phyloP scores from a whole-genome alignment of 2,113 vertebrate species.

The Hystrix brachyura region DNA sequence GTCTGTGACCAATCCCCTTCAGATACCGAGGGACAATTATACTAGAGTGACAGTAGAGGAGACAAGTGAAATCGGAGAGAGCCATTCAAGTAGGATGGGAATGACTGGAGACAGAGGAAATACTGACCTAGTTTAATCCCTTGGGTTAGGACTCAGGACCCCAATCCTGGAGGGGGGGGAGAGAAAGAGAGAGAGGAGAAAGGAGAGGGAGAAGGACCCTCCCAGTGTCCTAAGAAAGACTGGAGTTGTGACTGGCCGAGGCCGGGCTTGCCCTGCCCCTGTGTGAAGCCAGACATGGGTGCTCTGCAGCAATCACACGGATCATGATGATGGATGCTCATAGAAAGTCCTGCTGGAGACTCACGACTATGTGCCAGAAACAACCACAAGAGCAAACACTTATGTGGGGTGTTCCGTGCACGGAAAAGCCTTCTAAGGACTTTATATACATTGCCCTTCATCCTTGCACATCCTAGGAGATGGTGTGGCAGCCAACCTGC shows the following conservation, averaged over 20 bases:
- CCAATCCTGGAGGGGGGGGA: neutral
- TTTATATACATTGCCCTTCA: neutral
- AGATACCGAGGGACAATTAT: neutral
- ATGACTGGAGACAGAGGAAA: neutral
- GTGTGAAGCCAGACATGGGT: neutral
- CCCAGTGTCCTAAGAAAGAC: neutral
- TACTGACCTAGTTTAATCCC: neutral
- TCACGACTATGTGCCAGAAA: neutral
- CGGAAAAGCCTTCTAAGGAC: neutral
- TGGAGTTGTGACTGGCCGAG: neutral
- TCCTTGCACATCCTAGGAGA: neutral
- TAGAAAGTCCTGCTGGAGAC: neutral
- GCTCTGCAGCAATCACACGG: neutral
- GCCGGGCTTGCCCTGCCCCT: neutral
- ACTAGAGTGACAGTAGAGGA: neutral
- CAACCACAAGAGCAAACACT: neutral
- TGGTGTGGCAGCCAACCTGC: neutral
- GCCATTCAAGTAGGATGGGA: neutral
- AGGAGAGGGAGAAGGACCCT: neutral
- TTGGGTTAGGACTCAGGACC: neutral
- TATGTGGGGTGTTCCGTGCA: rapidly evolving
- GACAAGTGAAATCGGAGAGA: neutral
- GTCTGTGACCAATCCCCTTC: neutral
- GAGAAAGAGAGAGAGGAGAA: no score
- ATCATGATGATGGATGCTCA: neutral